Base-by-base conservation (phyloP, 2,888 invertebrate species). In the Venustoraphidia nigricollis region DNA sequence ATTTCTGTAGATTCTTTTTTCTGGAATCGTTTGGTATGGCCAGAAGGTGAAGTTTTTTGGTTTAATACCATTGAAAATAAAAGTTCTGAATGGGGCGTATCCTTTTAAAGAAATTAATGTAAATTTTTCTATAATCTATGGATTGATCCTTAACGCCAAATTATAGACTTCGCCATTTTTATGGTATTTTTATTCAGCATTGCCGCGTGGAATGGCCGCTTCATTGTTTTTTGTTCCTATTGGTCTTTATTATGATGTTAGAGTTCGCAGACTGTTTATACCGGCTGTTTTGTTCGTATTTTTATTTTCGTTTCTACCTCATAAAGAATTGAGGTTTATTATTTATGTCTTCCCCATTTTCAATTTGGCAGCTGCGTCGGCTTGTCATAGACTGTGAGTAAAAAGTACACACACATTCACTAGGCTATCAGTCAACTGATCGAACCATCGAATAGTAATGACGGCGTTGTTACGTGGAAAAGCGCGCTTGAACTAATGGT, bases 141-240 rank as follows among this genome's bases (percentile, higher is more conserved):
- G 35, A 34, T 48, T 41, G 27, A 52, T 57, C 61, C 63, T 68
- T 68, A 64, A 69, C 59, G 51, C 36, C 5, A 51, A 48, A 44
- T 44, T 39, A 55, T 66, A 92, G 90, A 90, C 89, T 41, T 86
- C 84, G 6, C 97, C 97, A 50, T 94, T 94, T 66, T 66, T 91
- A 2, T 98, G 98, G 98, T 98, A 98, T 67, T 95, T 96, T 65
- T 95, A 95, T 66, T 96, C 96, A 0, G 98, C 94, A 0, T 70
- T 99, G 39, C 97, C 98, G 0, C 76, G 97, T 48, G 90, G 92
- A 0, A 75, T 98, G 63, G 88, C 86, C 0, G 75, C 82, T 1
- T 90, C 92, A 27, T 62, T 89, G 27, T 60, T 88, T 9, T 71
- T 97, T 43, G 73, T 92, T 47, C 92, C 91, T 1, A 58, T 87